Evolutionary conservation across 2,113 vertebrate species (phyloP).

Genomic region (Cyphomyrus plagiostoma): DNA sequence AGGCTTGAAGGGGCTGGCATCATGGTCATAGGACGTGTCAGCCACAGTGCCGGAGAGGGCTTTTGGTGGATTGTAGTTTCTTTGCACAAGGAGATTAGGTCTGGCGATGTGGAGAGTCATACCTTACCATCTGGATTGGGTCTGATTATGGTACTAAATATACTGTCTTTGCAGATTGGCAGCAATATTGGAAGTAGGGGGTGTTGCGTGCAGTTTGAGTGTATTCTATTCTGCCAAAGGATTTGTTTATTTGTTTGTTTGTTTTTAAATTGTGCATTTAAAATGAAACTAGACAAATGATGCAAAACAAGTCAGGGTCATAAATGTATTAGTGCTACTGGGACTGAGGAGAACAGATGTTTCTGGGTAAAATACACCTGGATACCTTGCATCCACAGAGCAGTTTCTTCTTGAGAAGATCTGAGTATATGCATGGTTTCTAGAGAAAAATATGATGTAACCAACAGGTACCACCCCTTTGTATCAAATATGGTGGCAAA

Average conservation of each 20-base stretch:
- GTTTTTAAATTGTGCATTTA: background rate
- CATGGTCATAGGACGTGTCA: conserved; percentile 12
- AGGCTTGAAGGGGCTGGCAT: background rate
- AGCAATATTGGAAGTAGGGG: conserved; percentile 23
- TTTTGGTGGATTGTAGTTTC: conserved; percentile 25
- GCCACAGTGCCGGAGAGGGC: background rate
- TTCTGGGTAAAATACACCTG: background rate
- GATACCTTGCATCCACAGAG: background rate
- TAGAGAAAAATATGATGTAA: background rate
- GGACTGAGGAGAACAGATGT: background rate
- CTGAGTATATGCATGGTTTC: background rate
- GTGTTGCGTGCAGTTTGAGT: conserved; percentile 4
- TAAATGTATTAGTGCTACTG: background rate
- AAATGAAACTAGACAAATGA: background rate
- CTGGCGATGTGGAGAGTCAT: conserved; percentile 26
- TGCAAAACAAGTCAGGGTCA: background rate
- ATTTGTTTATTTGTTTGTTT: background rate
- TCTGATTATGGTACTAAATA: conserved; percentile 30
- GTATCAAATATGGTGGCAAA: conserved; percentile 49
- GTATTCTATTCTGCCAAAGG: background rate
- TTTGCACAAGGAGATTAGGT: conserved; percentile 33
- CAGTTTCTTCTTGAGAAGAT: background rate
- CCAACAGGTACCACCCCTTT: conserved; percentile 18
- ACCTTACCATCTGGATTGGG: conserved; percentile 32
- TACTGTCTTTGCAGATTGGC: conserved; percentile 26